A percentile compares a stretch with the other conserved stretches of the same genome.
phyloP scores from a whole-genome alignment of 2,888 invertebrate genomes.

The Rutpela maculata region DNA sequence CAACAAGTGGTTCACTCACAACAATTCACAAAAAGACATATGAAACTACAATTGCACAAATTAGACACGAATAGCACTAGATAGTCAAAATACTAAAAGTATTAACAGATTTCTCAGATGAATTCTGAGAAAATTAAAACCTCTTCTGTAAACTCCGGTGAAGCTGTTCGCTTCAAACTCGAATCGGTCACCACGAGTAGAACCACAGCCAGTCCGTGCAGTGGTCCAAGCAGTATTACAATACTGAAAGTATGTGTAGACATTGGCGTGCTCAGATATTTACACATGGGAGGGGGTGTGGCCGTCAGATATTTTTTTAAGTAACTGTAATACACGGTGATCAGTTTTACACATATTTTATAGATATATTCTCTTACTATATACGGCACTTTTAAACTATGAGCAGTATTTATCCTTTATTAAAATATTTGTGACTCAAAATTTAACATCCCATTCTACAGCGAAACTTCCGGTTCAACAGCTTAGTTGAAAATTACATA shows the following conservation, averaged over 20 bases:
- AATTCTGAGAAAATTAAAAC: constrained; percentile 18
- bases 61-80: constrained; percentile 9
- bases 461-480: no score
- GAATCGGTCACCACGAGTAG: constrained; percentile 52
- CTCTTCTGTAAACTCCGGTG: constrained; percentile 21
- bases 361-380: neutral
- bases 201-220: constrained; percentile 54
- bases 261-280: constrained; percentile 47
- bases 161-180: constrained; percentile 37
- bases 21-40: constrained; percentile 43
- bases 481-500: no score
- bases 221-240: constrained; percentile 58
- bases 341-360: neutral
- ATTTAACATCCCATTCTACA: no score
- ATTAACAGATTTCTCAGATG: constrained; percentile 6
- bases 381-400: neutral
- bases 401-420: neutral
- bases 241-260: constrained; percentile 62
- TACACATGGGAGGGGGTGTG: constrained; percentile 38
- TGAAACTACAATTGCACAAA: constrained; percentile 15
- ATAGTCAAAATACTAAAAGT: neutral
- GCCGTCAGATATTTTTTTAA: neutral
- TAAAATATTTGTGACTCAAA: no score
- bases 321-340: neutral
- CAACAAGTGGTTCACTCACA: constrained; percentile 52